Evolutionary conservation across 2,797 vertebrate species (phyloP), one percentile per base, ranked within the genome.

Genomic region (Babyrousa celebensis): DNA sequence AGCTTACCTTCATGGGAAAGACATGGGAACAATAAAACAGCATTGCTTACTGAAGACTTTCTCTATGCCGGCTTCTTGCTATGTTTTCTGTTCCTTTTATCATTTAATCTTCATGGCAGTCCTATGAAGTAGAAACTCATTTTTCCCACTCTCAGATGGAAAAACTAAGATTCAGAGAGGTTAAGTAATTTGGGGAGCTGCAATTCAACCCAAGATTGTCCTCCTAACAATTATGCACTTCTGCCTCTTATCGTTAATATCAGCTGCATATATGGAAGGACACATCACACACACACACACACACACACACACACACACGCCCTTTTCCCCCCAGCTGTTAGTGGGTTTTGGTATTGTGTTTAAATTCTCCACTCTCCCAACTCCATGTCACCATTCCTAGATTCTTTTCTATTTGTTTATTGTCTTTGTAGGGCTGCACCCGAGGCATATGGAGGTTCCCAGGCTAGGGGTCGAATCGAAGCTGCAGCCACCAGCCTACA

Each of bases 81-180:
- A 21, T 36, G 29, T 36, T 58, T 67, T 52, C 65, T 58, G 36
- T n/a, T 63, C 43, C 21, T 65, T 83, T 8, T n/a, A 23, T 68
- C n/a, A 21, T 56, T 82, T 70, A 32, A 89, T 90, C 78, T 85
- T 93, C 79, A 67, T 43, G 48, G 75, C 2, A 84, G 29, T 20
- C 43, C 77, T 71, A 25, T 16, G 21, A 88, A 80, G 14, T 62
- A 9, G 23, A 2, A 60, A 60, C 2, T 71, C 79, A 17, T 71
- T 91, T 85, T 89, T 91, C 21, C 65, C 27, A 58, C 32, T 62
- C 63, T 12, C 63, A 71, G 20, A 54, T 79, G 17, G 84, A 92
- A 92, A 94, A 84, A 82, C 32, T 60, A 56, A 92, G 85, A 83
- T 23, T 89, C 58, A 91, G 86, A 92, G 20, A 84, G 77, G 40